These are phyloP conservation scores for Halcyon chelicuti DNA, from an alignment of 2,797 vertebrate species.

Conservation along the genomic window DNA sequence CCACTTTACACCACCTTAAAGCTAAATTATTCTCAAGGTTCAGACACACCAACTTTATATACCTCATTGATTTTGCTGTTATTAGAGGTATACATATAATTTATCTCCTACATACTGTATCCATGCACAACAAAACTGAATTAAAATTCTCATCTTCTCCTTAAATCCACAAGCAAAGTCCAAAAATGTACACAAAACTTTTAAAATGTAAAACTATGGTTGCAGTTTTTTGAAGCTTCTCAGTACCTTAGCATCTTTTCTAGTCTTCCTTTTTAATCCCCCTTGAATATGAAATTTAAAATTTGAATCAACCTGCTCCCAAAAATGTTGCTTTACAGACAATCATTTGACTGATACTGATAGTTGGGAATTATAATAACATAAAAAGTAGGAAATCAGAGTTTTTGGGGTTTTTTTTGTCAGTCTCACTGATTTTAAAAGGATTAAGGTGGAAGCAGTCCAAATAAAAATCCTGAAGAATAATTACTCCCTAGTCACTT, in stretches of 20 bases:
- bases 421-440: not conserved
- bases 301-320: not conserved
- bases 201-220: not conserved
- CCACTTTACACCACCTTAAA: not conserved
- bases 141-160: not conserved
- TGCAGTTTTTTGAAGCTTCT: not conserved
- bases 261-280: not conserved
- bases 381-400: not conserved
- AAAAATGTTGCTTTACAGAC: not conserved
- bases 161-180: not conserved
- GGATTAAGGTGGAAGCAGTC: not conserved
- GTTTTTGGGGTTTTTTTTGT: not conserved
- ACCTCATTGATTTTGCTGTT: not conserved
- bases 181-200: not conserved
- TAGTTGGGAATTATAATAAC: not conserved
- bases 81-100: not conserved
- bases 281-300: slow-evolving; percentile 8
- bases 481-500: not conserved
- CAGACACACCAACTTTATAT: not conserved
- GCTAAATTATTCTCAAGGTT: not conserved
- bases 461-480: not conserved
- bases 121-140: not conserved
- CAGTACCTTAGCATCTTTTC: not conserved
- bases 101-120: not conserved
- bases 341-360: not conserved